Percentiles rank a stretch among this genome's conserved stretches.
phyloP scores from a whole-genome alignment of 1,140 invertebrate species.

The Lordiphosa mommai region DNA sequence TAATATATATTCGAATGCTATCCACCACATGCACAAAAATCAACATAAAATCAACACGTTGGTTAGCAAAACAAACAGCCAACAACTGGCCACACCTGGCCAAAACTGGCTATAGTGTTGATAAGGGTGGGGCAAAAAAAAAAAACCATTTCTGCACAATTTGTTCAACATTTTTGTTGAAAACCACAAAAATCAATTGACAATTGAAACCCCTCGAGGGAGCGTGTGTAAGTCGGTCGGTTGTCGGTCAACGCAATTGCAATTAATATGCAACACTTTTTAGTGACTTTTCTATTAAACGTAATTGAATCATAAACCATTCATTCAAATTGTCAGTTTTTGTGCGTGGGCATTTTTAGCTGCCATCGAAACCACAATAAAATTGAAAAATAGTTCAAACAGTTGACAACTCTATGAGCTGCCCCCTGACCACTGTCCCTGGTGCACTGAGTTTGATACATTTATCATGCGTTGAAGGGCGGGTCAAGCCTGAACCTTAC shows the following conservation, averaged over 20 bases:
- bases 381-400: constrained; percentile 20
- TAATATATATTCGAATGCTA: background rate
- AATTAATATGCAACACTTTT: constrained; percentile 56
- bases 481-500: constrained; percentile 1
- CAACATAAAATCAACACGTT: constrained; percentile 69
- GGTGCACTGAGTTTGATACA: constrained; percentile 26
- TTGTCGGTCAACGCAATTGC: constrained; percentile 17
- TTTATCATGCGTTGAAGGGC: constrained; percentile 42
- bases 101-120: constrained; percentile 31
- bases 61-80: constrained; percentile 71
- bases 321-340: constrained; percentile 11
- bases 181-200: constrained; percentile 77
- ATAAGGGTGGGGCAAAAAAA: constrained; percentile 55
- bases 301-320: constrained; percentile 65
- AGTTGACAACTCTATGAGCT: constrained; percentile 62
- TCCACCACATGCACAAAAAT: background rate
- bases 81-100: constrained; percentile 57
- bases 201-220: constrained; percentile 46
- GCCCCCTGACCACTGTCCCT: constrained; percentile 10
- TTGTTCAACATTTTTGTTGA: constrained; percentile 65
- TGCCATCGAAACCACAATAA: constrained; percentile 15
- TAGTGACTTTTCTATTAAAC: constrained; percentile 55
- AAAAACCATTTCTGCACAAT: constrained; percentile 34
- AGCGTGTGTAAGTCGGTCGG: background rate
- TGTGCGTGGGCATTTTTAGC: constrained; percentile 23